Conservation (phyloP, 2,888 invertebrate species). For the Ceriagrion tenellum region DNA sequence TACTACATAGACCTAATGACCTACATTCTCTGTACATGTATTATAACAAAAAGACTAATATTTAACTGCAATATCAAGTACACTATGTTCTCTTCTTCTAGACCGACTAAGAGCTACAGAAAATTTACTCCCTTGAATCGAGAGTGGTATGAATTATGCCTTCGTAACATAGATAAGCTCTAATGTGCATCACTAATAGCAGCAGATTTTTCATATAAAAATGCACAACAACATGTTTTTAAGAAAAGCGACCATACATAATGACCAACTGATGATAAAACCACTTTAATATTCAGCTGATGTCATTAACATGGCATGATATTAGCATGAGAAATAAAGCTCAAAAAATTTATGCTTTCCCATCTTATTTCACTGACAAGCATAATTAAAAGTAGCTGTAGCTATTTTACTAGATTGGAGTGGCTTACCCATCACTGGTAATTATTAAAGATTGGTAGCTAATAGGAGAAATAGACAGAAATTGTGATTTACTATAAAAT, state of each 20-base stretch:
- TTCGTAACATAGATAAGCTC: neutral
- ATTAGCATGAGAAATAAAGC: slow-evolving; percentile 7
- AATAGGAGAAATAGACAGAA: slow-evolving; percentile 62
- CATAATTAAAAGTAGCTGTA: slow-evolving; percentile 46
- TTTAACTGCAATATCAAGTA: neutral
- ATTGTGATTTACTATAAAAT: slow-evolving; percentile 51
- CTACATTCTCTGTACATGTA: neutral
- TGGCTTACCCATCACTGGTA: slow-evolving; percentile 65
- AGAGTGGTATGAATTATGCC: neutral
- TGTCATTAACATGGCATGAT: neutral
- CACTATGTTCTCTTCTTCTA: neutral
- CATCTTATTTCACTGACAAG: neutral
- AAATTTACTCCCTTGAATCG: neutral
- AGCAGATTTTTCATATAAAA: neutral
- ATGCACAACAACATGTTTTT: neutral
- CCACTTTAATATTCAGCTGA: neutral
- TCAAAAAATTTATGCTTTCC: neutral
- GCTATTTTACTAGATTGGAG: slow-evolving; percentile 56
- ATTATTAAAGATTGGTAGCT: slow-evolving; percentile 63
- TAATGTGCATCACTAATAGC: slow-evolving; percentile 4
- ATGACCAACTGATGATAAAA: neutral
- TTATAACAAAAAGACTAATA: neutral
- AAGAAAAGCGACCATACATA: neutral
- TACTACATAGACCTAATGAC: neutral
- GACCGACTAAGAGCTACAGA: neutral